Evolutionary conservation across 1,140 invertebrate genomes (phyloP), one percentile per base, ranked within the genome.

Genomic region (Neotoxoptera formosana): DNA sequence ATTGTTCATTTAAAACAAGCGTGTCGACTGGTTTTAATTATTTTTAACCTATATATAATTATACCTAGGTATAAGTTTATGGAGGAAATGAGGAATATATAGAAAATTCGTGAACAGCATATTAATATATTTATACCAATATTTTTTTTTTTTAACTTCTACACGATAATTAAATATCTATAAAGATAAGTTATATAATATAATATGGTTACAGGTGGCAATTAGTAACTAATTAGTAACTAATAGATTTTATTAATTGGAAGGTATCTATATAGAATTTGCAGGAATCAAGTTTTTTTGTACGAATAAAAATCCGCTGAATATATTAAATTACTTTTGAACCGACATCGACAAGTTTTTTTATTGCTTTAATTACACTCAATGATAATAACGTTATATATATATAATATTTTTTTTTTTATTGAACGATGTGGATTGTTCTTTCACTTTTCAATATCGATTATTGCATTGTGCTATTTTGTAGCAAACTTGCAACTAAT

Each of bases 311-410:
- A 11, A 25, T 23, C 30, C 4, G 30, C 30, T 60, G 30, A 30
- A n/a, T 67, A n/a, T 14, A 67, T n/a, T 67, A 67, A n/a, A n/a
- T n/a, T 67, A n/a, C 30, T 20, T 51, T 67, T 67, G 4, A 76
- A 76, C 25, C 9, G 83, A 11, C 41, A 41, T 45, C 36, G 11
- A 41, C 83, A 36, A 84, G 36, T 41, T 41, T 34, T 67, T 84
- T 84, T 84, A 84, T 41, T 41, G 83, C 45, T 84, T 45, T 84
- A 84, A 84, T 84, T 84, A 84, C 41, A 41, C 83, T 84, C 23
- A 41, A 76, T 76, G n/a, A 76, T n/a, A n/a, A 76, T 30, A 76
- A 76, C 30, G 51, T 53, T 21, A 21, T 23, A 53, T 53, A 53
- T 23, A 21, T 53, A 23, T 2, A 41, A 41, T 41, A 41, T 41